These are phyloP conservation scores for Progne subis DNA, from an alignment of 2,113 vertebrate species.

Conservation along the genomic window DNA sequence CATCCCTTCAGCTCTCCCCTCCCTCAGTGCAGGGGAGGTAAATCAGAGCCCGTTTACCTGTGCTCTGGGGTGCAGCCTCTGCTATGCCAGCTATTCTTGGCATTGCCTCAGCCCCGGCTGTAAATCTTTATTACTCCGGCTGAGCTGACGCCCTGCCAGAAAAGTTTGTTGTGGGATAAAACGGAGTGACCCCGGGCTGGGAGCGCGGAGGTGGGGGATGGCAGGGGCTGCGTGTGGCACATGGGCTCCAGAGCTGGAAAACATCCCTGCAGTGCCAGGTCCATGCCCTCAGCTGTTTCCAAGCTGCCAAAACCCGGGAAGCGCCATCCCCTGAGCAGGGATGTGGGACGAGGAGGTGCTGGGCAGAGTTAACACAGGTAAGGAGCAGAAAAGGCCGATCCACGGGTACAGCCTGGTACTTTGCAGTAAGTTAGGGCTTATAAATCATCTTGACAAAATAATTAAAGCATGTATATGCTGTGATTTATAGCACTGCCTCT, in stretches of 20 bases:
- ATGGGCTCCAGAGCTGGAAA: background rate
- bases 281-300: fast-evolving
- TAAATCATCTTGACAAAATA: constrained; percentile 64
- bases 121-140: background rate
- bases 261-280: background rate
- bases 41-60: background rate
- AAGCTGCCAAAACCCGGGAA: background rate
- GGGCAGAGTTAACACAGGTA: background rate
- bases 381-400: background rate
- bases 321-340: background rate
- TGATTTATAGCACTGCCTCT: constrained; percentile 36
- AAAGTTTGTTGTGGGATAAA: background rate
- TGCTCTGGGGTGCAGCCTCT: background rate
- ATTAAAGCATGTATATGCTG: constrained; percentile 15
- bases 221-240: fast-evolving
- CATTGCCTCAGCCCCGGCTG: background rate
- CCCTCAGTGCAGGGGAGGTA: background rate
- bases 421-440: background rate
- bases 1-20: background rate
- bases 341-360: background rate
- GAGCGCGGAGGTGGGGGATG: background rate
- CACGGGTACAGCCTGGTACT: background rate
- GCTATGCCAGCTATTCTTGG: background rate
- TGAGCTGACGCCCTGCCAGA: background rate
- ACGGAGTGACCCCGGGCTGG: background rate